Conservation (phyloP, 2,797 vertebrate genomes). For the Hemitrygon akajei region DNA sequence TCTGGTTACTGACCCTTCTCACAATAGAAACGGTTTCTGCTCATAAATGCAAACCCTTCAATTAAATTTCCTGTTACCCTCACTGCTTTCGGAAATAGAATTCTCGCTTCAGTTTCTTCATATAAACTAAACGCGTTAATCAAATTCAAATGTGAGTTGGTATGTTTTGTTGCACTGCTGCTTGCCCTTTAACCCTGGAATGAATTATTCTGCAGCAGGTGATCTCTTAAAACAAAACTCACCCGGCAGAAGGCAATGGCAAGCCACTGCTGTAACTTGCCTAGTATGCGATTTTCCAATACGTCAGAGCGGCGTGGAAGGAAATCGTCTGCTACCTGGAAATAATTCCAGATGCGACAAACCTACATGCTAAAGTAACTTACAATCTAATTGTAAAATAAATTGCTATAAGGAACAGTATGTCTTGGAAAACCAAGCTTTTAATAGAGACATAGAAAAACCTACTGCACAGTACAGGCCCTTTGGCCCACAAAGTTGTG, state of each 20-base stretch:
- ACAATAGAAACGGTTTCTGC: background rate
- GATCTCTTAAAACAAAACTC: no score
- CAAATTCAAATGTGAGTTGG: background rate
- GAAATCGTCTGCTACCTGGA: no score
- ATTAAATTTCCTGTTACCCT: background rate
- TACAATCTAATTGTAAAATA: background rate
- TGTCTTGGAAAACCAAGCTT: background rate
- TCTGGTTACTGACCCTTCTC: background rate
- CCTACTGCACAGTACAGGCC: no score
- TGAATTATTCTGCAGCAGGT: background rate
- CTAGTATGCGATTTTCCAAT: no score
- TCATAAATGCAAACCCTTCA: background rate
- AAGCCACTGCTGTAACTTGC: no score
- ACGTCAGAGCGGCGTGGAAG: no score
- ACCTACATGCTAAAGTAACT: background rate
- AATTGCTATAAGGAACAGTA: background rate
- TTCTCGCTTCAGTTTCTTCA: background rate
- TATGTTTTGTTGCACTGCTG: background rate
- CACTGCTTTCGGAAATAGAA: background rate
- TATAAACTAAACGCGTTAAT: slow-evolving; percentile 11
- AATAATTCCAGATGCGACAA: no score
- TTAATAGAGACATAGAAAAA: no score
- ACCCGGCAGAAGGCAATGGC: no score
- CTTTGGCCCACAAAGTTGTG: no score
- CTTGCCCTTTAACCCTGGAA: background rate